Base-by-base conservation (phyloP, 2,113 vertebrate species). In the Oophaga pumilio region DNA sequence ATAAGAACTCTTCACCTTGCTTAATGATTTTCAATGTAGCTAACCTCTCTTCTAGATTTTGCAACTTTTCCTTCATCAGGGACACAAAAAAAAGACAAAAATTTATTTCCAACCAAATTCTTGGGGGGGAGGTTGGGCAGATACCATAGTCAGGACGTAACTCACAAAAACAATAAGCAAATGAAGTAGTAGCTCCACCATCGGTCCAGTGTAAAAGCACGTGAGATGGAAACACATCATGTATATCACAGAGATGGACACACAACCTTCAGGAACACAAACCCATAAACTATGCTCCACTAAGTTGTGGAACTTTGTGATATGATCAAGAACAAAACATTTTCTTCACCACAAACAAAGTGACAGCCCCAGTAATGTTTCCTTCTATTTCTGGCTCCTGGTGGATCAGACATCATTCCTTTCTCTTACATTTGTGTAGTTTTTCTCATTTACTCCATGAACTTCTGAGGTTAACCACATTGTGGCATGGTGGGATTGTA, bases 381-480 rank as follows among this genome's bases (percentile, higher is more conserved):
- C n/a, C 60, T 14, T 68, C 62, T 86, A 86, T 86, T 68, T 69
- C 56, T 69, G 49, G 76, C 62, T 86, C 62, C 24, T 79, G 60
- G 20, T 22, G 43, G 50, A 86, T 62, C 26, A 50, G 78, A 52
- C 50, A 79, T 24, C 2, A 22, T 13, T 20, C 57, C 68, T 76
- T 79, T 49, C 20, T 69, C 24, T 79, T 86, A 78, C 79, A 79
- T 86, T 86, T 79, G 76, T 79, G 62, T 79, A 26, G 76, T 85
- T 85, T 66, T 76, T 77, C 73, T 77, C 12, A 57, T 73, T 60
- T 50, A 52, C 43, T 43, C 77, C 59, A 53, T 62, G 76, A 77
- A 50, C 49, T 79, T 33, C 9, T 17, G 76, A 86, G 85, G 85
- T 69, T 79, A 79, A 86, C 85, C 85, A 86, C 85, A 49, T 50